These are phyloP conservation scores for Psittacula echo DNA, from an alignment of 2,797 vertebrate species.

Conservation along the genomic window DNA sequence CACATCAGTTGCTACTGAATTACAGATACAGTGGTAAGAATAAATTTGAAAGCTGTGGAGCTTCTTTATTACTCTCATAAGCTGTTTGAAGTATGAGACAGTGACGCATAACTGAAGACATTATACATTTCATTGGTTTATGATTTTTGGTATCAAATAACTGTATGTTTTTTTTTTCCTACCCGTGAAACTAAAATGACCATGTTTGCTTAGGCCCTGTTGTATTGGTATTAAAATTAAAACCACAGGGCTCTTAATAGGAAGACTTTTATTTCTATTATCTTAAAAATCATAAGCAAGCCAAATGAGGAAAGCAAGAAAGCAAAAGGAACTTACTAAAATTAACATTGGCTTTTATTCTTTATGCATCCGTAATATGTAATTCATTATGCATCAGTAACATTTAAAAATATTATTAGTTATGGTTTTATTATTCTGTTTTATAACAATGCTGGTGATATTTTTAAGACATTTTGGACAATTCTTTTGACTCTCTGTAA, in stretches of 20 bases:
- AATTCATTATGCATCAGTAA: background rate
- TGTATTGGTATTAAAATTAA: background rate
- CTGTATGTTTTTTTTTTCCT: background rate
- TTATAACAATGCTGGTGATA: background rate
- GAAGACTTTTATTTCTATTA: background rate
- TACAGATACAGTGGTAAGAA: background rate
- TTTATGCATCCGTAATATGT: background rate
- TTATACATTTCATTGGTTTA: background rate
- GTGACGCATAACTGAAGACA: background rate
- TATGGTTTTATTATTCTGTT: background rate
- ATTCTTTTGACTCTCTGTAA: background rate
- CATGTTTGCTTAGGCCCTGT: background rate
- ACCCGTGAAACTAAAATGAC: background rate
- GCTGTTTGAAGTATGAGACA: background rate
- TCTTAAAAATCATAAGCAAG: background rate
- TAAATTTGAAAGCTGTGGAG: background rate
- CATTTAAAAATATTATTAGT: background rate
- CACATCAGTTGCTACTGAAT: conserved; percentile 3
- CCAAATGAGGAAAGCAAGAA: background rate
- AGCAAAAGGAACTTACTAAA: background rate
- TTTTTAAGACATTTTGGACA: rapidly evolving
- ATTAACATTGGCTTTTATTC: background rate
- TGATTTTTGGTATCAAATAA: background rate
- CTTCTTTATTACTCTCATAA: background rate
- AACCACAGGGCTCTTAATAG: background rate